Evolutionary conservation across 2,113 vertebrate genomes (phyloP), one percentile per base, ranked within the genome.

Genomic region (Globicephala melas): DNA sequence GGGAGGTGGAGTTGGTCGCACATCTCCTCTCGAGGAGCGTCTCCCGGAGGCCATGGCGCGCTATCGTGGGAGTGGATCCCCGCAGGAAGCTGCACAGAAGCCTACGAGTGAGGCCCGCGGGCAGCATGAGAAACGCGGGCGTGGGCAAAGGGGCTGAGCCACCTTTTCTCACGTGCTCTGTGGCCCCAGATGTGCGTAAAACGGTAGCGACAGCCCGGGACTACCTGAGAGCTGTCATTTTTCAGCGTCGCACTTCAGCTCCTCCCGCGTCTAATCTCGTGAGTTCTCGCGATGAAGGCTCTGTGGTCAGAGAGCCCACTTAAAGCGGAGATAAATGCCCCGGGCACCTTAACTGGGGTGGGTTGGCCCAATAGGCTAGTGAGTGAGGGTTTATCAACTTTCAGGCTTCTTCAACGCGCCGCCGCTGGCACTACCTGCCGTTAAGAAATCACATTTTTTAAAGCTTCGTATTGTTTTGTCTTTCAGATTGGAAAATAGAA

Each of bases 41-140:
- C 47, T 73, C 65, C 17, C 6, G n/a, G 28, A 73, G 21, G 26
- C 88, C 93, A n/a, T 17, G 55, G 84, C 25, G 21, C 79, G 3
- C 21, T 1, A 6, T 10, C 0, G 36, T 2, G 0, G 65, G 36
- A 31, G 33, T 0, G 0, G 25, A 21, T 11, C 18, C 5, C 12
- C 77, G 38, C 20, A 80, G 36, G 2, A 91, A 6, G 1, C 36
- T 41, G 4, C 1, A 1, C 0, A 94, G 12, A 38, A 96, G 20
- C n/a, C 53, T 0, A 0, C 18, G 3, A 0, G 26, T 4, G 0
- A 88, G 20, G 15, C 76, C n/a, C 8, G 26, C 23, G 0, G 92
- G 63, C 2, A 91, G 74, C 98, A 98, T 98, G 88, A 50, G 6
- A 17, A 53, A 17, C 0, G 0, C 17, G 0, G 31, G 7, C 6